Evolutionary conservation across 1,140 invertebrate species (phyloP).

Genomic region (Cotesia typhae): DNA sequence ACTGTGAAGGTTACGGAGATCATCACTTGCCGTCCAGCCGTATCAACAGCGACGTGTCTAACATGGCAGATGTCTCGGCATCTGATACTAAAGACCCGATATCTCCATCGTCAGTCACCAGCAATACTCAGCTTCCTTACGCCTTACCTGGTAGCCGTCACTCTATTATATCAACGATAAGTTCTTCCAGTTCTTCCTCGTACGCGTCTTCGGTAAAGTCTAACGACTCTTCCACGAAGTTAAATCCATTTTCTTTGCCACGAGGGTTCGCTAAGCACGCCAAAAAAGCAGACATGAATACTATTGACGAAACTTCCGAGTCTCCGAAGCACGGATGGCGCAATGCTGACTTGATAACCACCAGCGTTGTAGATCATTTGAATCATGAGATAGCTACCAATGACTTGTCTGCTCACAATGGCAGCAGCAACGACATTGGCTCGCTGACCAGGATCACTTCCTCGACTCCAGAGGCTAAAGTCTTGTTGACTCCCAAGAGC

Average conservation of each 20-base stretch:
- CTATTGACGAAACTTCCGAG: conserved; percentile 43
- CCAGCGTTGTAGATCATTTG: conserved; percentile 44
- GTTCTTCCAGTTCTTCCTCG: conserved; percentile 56
- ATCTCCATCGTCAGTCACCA: conserved; percentile 56
- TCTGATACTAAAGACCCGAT: conserved; percentile 59
- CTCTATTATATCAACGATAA: conserved; percentile 54
- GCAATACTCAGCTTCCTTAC: conserved; percentile 49
- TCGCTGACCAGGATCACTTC: conserved; percentile 42
- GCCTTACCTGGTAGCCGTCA: conserved; percentile 46
- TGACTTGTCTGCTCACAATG: conserved; percentile 39
- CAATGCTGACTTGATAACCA: conserved; percentile 49
- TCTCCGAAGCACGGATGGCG: conserved; percentile 54
- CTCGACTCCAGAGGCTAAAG: conserved; percentile 52
- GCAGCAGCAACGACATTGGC: conserved; percentile 40
- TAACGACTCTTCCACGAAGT: conserved; percentile 49
- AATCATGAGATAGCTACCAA: conserved; percentile 45
- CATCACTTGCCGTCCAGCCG: conserved; percentile 32
- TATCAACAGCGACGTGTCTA: conserved; percentile 49
- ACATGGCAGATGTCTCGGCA: conserved; percentile 53
- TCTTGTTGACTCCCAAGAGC: conserved; percentile 41
- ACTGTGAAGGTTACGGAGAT: conserved; percentile 44
- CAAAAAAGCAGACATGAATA: conserved; percentile 41
- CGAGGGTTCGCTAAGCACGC: conserved; percentile 47
- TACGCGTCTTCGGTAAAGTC: conserved; percentile 49
- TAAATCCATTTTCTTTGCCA: conserved; percentile 49